A percentile compares a stretch with the other conserved stretches of the same genome.
Conservation (phyloP, 2,797 vertebrate species). For the Furcifer pardalis region DNA sequence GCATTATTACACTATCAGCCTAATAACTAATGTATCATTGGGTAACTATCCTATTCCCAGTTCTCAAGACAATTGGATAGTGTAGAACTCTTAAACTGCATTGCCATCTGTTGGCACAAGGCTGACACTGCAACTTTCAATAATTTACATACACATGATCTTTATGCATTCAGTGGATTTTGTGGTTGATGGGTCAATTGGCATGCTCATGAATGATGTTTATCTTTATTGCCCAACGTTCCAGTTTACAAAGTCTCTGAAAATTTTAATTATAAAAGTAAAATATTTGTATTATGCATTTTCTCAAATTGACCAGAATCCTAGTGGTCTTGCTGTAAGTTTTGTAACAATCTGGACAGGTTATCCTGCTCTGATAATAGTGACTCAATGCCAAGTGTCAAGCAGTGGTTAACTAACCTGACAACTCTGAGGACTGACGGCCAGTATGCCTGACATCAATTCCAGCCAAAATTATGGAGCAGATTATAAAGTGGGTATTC, state of each 20-base stretch:
- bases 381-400: too few relatives aligned
- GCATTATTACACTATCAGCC: slow-evolving; percentile 44
- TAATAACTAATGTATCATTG: slow-evolving; percentile 51
- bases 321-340: too few relatives aligned
- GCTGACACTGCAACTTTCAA: slow-evolving; percentile 29
- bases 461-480: too few relatives aligned
- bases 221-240: neutral
- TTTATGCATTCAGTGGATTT: neutral
- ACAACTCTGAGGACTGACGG: too few relatives aligned
- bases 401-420: too few relatives aligned
- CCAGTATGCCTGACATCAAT: too few relatives aligned
- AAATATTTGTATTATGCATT: neutral
- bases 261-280: neutral
- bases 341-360: neutral
- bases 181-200: accelerated
- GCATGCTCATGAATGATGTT: neutral
- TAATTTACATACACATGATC: neutral
- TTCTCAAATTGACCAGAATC: too few relatives aligned
- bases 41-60: slow-evolving; percentile 29
- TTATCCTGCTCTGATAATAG: too few relatives aligned
- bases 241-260: too few relatives aligned
- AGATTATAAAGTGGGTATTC: too few relatives aligned
- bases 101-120: slow-evolving; percentile 68
- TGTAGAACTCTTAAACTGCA: slow-evolving; percentile 54
- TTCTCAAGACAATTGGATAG: neutral